Conservation (phyloP, 2,797 vertebrate genomes). For the Gallinago nigripennis region DNA sequence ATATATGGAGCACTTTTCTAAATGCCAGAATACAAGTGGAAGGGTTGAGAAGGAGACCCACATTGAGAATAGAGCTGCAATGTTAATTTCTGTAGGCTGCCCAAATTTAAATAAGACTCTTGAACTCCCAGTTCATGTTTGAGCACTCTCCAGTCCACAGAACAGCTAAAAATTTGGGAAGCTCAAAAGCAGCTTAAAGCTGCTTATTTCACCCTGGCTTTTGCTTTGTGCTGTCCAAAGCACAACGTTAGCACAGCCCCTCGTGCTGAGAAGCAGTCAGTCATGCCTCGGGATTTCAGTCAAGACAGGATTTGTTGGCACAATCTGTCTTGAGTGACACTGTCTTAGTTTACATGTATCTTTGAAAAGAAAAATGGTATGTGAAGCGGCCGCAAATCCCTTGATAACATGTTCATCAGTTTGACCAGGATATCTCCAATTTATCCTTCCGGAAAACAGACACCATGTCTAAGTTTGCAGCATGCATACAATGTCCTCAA, state of each 20-base stretch:
- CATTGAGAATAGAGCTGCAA: not conserved
- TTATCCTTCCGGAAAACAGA: constrained; percentile 10
- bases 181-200: not conserved
- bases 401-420: not conserved
- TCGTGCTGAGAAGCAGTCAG: not conserved
- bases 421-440: not conserved
- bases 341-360: not conserved
- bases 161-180: not conserved
- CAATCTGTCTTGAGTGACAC: not conserved
- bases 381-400: constrained; percentile 17
- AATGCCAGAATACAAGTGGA: not conserved
- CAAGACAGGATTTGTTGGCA: not conserved
- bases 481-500: not conserved
- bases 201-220: not conserved
- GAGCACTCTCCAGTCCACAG: not conserved
- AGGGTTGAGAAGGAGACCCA: not conserved
- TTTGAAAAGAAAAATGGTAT: not conserved
- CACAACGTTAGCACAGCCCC: not conserved
- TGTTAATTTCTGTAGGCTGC: not conserved
- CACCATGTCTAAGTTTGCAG: constrained; percentile 4
- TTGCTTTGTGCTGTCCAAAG: not conserved
- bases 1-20: not conserved
- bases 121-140: not conserved
- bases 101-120: not conserved
- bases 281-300: fast-evolving